Evolutionary conservation across 2,113 vertebrate species (phyloP), one percentile per base, ranked within the genome.

Genomic region (Salvelinus fontinalis): DNA sequence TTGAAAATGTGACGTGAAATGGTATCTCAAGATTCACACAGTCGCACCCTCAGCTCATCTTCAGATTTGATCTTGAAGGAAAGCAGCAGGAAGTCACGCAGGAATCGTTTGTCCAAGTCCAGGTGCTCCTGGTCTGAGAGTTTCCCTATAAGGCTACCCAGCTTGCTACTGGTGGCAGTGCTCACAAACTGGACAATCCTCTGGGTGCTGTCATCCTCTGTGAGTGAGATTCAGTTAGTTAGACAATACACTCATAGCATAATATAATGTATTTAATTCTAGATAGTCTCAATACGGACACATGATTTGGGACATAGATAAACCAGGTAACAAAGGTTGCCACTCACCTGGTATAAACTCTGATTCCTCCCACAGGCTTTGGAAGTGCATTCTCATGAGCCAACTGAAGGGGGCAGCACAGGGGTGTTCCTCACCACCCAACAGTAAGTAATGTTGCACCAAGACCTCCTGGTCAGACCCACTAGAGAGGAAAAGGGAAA

Each of bases 331-430:
- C 14, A 7, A 22, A 26, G 22, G 13, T 20, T 24, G 6, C 8
- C 6, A 22, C 83, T 75, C 59, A 93, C 93, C 90, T 86, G 85
- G 91, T 34, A 89, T 74, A 51, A 91, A 92, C 60, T 93, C 87
- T 5, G 91, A 91, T 76, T 94, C 93, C 64, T 89, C 92, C 93
- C 93, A 94, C 16, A 93, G 75, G 12, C 76, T 86, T 5, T 93
- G 83, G 5, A 90, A 88, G 31, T 90, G 78, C 24, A 34, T 0
- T 49, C 2, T 87, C 70, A 94, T 65, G 22, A 91, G 79, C 93
- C 92, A 93, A 81, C 93, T 93, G 77, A 93, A 94, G 0, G 92
- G 89, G 22, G 91, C 90, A 4, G 54, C 22, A 54, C 90, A 91
- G 1, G 82, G 34, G 0, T 54, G 76, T 3, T 81, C 81, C 24